Base-by-base conservation (phyloP, 1,140 invertebrate genomes). In the Macrobrachium nipponense region DNA sequence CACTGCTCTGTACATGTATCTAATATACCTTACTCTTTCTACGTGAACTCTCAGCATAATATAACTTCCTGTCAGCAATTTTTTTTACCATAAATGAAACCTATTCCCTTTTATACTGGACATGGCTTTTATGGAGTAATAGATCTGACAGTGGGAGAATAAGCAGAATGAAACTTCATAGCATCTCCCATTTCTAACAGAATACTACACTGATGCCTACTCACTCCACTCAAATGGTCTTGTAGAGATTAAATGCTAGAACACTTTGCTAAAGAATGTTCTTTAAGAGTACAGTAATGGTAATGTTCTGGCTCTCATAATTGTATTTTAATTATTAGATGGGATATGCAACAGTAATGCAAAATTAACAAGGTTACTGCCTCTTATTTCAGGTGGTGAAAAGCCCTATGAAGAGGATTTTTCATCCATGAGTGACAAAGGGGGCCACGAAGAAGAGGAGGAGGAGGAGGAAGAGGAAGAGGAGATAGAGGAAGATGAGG, bases 361-460 rank as follows among this genome's bases (percentile, higher is more conserved):
- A 43, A 43, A 43, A 64, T 44, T 12, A 44, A 44, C 8, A n/a
- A 76, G 51, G 51, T 64, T 36, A 44, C 17, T 82, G 12, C 36
- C 8, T 44, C 43, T 66, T 10, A 5, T 81, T 62, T 11, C 72
- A 83, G 82, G 82, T 66, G 27, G 58, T 15, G 82, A 83, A n/a
- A 83, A 83, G 44, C 82, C 66, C 14, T 83, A 83, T 27, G 82
- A 83, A 43, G 82, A 83, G 3, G 82, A 83, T 27, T 83, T 83
- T 76, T 83, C 82, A 64, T 83, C 82, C 15, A 77, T 83, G 82
- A 83, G 82, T 77, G 72, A 83, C 20, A 83, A 83, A 20, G 73
- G 62, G 11, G 82, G 68, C 7, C 82, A 83, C 5, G 82, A 81
- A 51, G 79, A 83, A 23, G 68, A 17, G 23, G 80, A 75, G 12